Percentiles rank a stretch among this genome's conserved stretches.
phyloP scores from a whole-genome alignment of 2,888 invertebrate genomes.

The Lapara coniferarum region DNA sequence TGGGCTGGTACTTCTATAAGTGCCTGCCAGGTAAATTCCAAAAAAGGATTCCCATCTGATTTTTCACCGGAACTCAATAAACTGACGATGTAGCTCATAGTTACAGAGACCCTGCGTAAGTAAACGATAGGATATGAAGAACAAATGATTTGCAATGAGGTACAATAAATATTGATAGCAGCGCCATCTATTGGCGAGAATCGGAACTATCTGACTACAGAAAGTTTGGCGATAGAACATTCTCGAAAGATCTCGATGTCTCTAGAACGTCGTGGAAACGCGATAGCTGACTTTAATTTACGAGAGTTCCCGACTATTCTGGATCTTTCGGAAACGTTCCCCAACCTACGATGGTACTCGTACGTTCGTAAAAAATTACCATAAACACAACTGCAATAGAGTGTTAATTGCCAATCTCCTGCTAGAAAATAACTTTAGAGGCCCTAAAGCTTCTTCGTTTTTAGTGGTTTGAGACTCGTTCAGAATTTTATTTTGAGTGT shows the following conservation, averaged over 20 bases:
- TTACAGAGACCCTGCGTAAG: conserved; percentile 72
- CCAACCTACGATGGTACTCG: too few relatives aligned
- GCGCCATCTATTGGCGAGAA: too few relatives aligned
- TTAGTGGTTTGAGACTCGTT: conserved; percentile 51
- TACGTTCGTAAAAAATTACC: conserved; percentile 73
- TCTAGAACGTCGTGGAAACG: too few relatives aligned
- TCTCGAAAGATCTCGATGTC: too few relatives aligned
- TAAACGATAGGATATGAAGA: not conserved
- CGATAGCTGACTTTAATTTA: too few relatives aligned
- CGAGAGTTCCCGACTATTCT: too few relatives aligned
- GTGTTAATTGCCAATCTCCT: conserved; percentile 82
- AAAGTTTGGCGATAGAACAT: too few relatives aligned
- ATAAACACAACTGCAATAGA: conserved; percentile 77
- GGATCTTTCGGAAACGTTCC: too few relatives aligned
- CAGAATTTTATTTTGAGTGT: conserved; percentile 63
- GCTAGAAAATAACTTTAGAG: conserved; percentile 82
- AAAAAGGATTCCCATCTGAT: conserved; percentile 85
- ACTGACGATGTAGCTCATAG: conserved; percentile 78
- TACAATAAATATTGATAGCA: too few relatives aligned
- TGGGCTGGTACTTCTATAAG: conserved; percentile 86
- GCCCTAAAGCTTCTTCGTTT: conserved; percentile 65
- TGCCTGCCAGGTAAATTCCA: conserved; percentile 86
- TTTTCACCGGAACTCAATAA: conserved; percentile 77
- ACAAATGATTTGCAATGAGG: not conserved
- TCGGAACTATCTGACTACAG: too few relatives aligned